Evolutionary conservation across 2,888 invertebrate genomes (phyloP).

Genomic region (Dolichopus griseipennis): DNA sequence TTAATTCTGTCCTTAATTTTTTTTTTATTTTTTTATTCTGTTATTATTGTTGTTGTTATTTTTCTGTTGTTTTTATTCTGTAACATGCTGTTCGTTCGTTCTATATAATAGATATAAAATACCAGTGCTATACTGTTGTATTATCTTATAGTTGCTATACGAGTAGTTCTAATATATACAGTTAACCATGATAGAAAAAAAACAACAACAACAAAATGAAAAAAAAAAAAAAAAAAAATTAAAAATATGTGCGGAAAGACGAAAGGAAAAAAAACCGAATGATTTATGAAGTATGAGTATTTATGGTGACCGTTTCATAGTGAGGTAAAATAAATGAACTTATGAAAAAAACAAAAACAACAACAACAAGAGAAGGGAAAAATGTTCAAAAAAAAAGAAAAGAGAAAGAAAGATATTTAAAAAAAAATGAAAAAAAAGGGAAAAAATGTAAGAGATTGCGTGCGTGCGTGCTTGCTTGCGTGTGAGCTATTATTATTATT

Average conservation of each 20-base stretch:
- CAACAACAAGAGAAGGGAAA: too few relatives aligned
- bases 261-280: neutral
- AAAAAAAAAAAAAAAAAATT: neutral
- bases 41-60: neutral
- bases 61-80: neutral
- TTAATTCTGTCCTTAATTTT: neutral
- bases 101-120: too few relatives aligned
- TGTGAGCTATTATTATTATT: slow-evolving; percentile 1
- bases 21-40: neutral
- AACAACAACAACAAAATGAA: too few relatives aligned
- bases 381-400: too few relatives aligned
- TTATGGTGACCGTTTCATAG: slow-evolving; percentile 8
- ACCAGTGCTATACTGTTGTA: neutral
- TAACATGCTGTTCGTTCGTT: neutral
- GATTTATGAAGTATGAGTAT: slow-evolving; percentile 11
- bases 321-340: slow-evolving; percentile 6
- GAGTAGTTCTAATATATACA: neutral
- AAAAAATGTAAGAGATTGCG: neutral
- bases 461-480: slow-evolving; percentile 6
- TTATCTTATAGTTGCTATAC: too few relatives aligned
- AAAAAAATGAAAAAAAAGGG: neutral
- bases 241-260: slow-evolving; percentile 1
- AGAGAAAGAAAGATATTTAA: too few relatives aligned
- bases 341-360: neutral
- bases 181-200: neutral